Base-by-base conservation (phyloP, 2,888 invertebrate genomes). In the Tetramorium bicarinatum region DNA sequence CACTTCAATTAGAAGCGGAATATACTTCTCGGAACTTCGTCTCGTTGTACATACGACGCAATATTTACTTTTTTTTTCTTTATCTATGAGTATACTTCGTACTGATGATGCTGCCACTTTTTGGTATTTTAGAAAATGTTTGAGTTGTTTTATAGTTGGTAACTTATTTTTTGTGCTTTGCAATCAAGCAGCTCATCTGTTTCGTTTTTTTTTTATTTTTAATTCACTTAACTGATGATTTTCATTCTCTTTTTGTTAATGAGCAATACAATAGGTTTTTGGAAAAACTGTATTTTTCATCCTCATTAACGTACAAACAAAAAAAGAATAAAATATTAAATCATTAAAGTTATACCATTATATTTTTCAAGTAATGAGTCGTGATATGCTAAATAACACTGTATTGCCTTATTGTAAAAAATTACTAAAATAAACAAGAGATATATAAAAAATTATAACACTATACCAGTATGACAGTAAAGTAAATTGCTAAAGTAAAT, bases 141-240 rank as follows among this genome's bases (percentile, higher is more conserved):
- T 15, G 6, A 2, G 67, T 67, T 0, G n/a, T 44, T 77, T 77
- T 56, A 21, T 8, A 41, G 29, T 15, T 3, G 4, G 2, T 66
- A 66, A 64, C 41, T 21, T 29, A 74, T 47, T 59, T 59, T 47
- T 71, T 79, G 49, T 62, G 15, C 49, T 71, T 47, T 59, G 21
- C 18, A 79, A 71, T 79, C 71, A 79, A 79, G 71, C 56, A 34
- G 18, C 44, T 71, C 18, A 47, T 69, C 44, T 25, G n/a, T 66
- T 38, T 13, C 9, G 13, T 41, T 64, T 49, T 49, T 64, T 49
- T 49, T 44, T 29, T 44, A 69, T 56, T 59, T 79, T 71, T 56
- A 69, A 7, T 49, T 62, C 41, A 34, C 21, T 79, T 59, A 21
- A 44, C 44, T 71, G n/a, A 47, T 47, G 9, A 47, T 21, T 61